Percentiles rank a stretch among this genome's conserved stretches.
Conservation (phyloP, 2,113 vertebrate genomes). For the Monarcha castaneiventris region DNA sequence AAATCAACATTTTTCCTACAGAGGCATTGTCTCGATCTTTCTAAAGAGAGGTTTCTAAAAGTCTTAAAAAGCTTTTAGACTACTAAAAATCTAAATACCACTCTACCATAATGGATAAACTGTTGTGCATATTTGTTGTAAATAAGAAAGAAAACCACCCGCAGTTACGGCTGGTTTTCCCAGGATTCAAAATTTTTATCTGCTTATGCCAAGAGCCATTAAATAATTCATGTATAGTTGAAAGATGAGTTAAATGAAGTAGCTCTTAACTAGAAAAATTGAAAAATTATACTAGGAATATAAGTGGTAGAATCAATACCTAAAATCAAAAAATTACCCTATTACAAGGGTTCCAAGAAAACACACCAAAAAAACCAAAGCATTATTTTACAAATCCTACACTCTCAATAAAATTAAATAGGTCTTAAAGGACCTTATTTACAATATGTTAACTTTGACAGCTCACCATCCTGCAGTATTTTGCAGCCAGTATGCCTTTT, state of each 20-base stretch:
- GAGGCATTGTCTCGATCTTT: not conserved
- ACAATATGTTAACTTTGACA: not conserved
- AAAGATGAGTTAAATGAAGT: not conserved
- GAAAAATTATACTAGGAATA: not conserved
- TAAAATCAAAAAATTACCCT: not conserved
- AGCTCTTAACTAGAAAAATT: not conserved
- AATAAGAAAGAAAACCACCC: not conserved
- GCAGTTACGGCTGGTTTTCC: not conserved
- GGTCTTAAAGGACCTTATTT: not conserved
- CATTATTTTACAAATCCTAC: not conserved
- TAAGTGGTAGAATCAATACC: not conserved
- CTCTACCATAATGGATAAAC: not conserved
- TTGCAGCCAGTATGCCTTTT: not conserved
- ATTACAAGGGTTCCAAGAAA: not conserved
- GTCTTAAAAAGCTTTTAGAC: not conserved
- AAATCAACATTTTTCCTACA: conserved; percentile 22
- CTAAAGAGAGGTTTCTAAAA: not conserved
- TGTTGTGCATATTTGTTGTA: not conserved
- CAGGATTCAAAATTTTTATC: not conserved
- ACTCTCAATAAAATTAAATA: not conserved
- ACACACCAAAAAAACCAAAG: accelerated
- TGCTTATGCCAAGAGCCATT: not conserved
- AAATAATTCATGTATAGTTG: not conserved
- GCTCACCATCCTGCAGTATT: not conserved
- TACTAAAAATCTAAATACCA: not conserved